phyloP scores from a whole-genome alignment of 2,113 vertebrate genomes.

The Nycticorax nycticorax region DNA sequence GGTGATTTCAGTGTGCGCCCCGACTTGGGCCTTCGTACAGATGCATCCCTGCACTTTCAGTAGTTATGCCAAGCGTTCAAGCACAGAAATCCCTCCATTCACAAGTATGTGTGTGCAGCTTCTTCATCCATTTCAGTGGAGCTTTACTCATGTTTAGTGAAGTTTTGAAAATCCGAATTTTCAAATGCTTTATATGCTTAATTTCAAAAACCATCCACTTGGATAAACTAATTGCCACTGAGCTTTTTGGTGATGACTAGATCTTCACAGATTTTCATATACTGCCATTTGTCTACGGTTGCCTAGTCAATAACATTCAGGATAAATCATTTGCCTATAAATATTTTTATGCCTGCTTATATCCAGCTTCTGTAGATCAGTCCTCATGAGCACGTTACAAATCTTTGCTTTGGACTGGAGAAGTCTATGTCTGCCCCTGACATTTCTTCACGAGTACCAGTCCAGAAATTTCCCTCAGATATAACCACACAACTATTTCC shows the following conservation, averaged over 20 bases:
- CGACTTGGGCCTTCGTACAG: background rate
- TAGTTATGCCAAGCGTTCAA: background rate
- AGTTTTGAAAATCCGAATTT: background rate
- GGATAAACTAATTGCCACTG: background rate
- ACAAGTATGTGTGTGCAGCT: background rate
- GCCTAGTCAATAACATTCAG: background rate
- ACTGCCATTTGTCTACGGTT: background rate
- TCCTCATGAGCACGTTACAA: background rate
- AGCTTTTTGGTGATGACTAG: background rate
- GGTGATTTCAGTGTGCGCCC: accelerated
- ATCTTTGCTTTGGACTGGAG: background rate
- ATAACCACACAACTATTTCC: background rate
- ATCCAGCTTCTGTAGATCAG: background rate
- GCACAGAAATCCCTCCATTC: background rate
- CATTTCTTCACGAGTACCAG: background rate
- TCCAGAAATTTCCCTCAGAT: background rate
- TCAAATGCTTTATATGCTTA: background rate
- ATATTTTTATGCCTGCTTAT: background rate
- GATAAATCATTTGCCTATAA: background rate
- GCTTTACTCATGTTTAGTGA: background rate
- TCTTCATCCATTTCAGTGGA: background rate
- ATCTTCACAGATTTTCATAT: background rate
- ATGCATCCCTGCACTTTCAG: background rate
- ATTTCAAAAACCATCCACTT: background rate
- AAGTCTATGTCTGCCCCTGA: background rate